A percentile compares a stretch with the other conserved stretches of the same genome.
These are phyloP conservation scores for Pantelozetes paolii DNA, from an alignment of 2,888 invertebrate species.

Conservation along the genomic window DNA sequence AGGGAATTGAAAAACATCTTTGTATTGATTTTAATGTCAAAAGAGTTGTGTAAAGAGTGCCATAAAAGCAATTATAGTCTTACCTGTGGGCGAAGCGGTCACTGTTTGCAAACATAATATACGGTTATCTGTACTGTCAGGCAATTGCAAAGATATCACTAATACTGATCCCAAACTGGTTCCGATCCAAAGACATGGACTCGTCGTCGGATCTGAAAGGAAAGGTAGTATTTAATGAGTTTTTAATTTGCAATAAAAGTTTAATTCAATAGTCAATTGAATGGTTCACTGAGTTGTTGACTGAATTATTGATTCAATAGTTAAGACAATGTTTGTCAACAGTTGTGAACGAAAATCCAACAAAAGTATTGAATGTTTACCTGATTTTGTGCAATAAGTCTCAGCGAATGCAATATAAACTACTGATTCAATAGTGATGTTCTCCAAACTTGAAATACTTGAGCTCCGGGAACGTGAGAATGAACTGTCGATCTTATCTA, in stretches of 20 bases:
- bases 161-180: constrained; percentile 94
- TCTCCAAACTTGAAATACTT: constrained; percentile 92
- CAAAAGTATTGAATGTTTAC: constrained; percentile 58
- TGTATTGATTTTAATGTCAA: too few relatives aligned
- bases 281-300: not conserved
- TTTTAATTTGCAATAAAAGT: not conserved
- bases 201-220: constrained; percentile 70
- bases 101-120: constrained; percentile 67
- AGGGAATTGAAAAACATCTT: too few relatives aligned
- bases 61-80: constrained; percentile 50
- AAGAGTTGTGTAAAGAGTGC: too few relatives aligned
- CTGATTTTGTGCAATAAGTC: constrained; percentile 88
- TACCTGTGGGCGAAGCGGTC: constrained; percentile 71
- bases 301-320: not conserved
- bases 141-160: constrained; percentile 75
- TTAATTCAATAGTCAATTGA: not conserved
- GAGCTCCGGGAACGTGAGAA: constrained; percentile 95
- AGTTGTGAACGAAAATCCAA: not conserved
- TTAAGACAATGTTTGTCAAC: not conserved
- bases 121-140: constrained; percentile 70
- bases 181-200: constrained; percentile 95
- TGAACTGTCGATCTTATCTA: constrained; percentile 69
- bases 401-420: constrained; percentile 94
- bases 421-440: constrained; percentile 90
- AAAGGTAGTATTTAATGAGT: constrained; percentile 7